These are phyloP conservation scores for Macropis europaea DNA, from an alignment of 2,888 invertebrate genomes.

Conservation along the genomic window DNA sequence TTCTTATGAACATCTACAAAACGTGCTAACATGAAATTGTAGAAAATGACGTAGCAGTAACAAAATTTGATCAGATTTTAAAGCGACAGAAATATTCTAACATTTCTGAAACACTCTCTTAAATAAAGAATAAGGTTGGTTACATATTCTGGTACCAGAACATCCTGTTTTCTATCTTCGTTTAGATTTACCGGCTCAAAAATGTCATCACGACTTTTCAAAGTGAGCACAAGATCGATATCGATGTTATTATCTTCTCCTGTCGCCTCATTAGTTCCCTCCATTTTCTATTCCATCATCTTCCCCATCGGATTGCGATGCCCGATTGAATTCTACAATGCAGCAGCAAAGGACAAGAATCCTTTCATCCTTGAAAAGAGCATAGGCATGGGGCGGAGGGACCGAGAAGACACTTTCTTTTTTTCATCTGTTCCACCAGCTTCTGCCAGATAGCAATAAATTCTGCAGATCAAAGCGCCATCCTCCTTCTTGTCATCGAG, in stretches of 20 bases:
- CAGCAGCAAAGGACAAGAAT: conserved; percentile 40
- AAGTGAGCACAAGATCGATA: background rate
- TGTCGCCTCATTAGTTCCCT: background rate
- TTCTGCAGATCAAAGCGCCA: conserved; percentile 51
- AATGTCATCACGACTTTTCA: background rate
- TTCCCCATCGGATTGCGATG: conserved; percentile 20
- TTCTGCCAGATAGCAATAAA: conserved; percentile 56
- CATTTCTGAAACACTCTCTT: too few species aligned
- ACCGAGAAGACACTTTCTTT: conserved; percentile 21
- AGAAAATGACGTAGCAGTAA: too few species aligned
- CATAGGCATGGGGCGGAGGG: conserved; percentile 23
- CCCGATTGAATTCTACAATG: conserved; percentile 36
- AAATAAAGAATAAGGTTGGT: too few species aligned
- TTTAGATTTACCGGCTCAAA: too few species aligned
- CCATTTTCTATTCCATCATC: background rate
- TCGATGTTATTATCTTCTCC: background rate
- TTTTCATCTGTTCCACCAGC: conserved; percentile 41
- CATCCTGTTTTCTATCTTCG: too few species aligned
- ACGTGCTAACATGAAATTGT: too few species aligned
- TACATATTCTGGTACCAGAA: too few species aligned
- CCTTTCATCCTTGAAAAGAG: conserved; percentile 55
- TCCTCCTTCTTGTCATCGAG: conserved; percentile 32
- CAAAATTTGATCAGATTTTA: too few species aligned
- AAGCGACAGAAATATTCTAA: too few species aligned
- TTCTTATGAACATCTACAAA: too few species aligned